Percentiles rank a stretch among this genome's conserved stretches.
phyloP scores from a whole-genome alignment of 2,113 vertebrate species.

The Crypturellus undulatus region DNA sequence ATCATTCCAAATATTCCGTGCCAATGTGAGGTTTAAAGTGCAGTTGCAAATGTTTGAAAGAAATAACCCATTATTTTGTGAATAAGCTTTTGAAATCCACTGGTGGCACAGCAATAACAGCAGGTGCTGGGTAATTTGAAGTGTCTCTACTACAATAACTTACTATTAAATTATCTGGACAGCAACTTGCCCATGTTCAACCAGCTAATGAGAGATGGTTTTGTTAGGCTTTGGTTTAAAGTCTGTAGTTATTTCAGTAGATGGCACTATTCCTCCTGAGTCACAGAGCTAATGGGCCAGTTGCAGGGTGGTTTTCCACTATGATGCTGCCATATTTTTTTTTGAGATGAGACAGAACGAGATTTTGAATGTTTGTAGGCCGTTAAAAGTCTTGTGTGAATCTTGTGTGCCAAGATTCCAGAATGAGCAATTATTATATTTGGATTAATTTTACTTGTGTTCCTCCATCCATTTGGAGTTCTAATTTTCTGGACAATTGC shows the following conservation, averaged over 20 bases:
- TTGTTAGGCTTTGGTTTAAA: neutral
- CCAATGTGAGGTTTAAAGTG: neutral
- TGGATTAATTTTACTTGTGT: neutral
- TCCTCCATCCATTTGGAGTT: neutral
- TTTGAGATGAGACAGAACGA: neutral
- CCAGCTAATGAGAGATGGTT: neutral
- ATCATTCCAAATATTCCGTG: neutral
- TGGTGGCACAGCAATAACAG: neutral
- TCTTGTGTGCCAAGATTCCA: neutral
- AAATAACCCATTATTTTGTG: neutral
- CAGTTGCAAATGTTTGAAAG: neutral
- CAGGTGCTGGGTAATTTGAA: neutral
- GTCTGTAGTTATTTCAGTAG: slow-evolving; percentile 32
- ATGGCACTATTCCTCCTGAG: slow-evolving; percentile 61
- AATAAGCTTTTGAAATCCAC: slow-evolving; percentile 24
- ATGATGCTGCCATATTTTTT: neutral
- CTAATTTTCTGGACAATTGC: neutral
- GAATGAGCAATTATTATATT: neutral
- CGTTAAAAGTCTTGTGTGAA: neutral
- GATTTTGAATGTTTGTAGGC: neutral
- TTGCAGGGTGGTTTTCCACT: neutral
- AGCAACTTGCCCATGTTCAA: neutral
- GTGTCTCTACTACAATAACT: neutral
- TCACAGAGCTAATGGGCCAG: neutral
- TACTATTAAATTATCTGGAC: slow-evolving; percentile 2